These are phyloP conservation scores for Drosophila anceps DNA, from an alignment of 2,888 invertebrate species.

Conservation along the genomic window DNA sequence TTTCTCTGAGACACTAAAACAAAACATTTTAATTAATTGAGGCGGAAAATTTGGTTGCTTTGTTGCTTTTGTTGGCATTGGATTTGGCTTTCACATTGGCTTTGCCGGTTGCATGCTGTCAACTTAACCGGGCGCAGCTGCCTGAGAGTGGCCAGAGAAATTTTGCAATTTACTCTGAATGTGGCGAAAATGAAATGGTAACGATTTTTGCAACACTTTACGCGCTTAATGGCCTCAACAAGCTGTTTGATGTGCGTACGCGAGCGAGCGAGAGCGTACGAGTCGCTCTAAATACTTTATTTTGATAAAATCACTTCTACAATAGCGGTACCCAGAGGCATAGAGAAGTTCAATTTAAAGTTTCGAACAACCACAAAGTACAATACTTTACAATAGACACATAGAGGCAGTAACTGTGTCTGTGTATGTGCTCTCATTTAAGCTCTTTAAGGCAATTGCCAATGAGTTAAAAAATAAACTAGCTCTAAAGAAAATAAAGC, in stretches of 20 bases:
- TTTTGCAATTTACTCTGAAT: slow-evolving; percentile 47
- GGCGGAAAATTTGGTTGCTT: slow-evolving; percentile 59
- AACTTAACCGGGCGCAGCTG: slow-evolving; percentile 49
- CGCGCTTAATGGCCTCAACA: slow-evolving; percentile 42
- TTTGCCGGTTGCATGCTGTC: slow-evolving; percentile 56
- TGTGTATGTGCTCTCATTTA: neutral
- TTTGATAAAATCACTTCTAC: neutral
- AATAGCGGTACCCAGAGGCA: neutral
- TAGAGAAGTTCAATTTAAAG: neutral
- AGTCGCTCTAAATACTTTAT: neutral
- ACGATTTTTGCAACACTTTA: slow-evolving; percentile 39
- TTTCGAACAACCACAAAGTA: neutral
- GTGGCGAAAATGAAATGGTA: slow-evolving; percentile 15
- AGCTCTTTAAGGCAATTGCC: neutral
- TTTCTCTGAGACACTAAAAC: slow-evolving; percentile 54
- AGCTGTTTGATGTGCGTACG: slow-evolving; percentile 19
- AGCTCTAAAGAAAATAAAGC: neutral
- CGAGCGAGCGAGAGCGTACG: neutral
- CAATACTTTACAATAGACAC: neutral
- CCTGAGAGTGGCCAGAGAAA: slow-evolving; percentile 23
- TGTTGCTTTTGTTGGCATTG: slow-evolving; percentile 12
- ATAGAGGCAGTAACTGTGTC: neutral
- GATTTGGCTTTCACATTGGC: slow-evolving; percentile 17
- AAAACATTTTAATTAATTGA: slow-evolving; percentile 80
- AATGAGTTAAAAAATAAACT: neutral